A percentile compares a stretch with the other conserved stretches of the same genome.
These are phyloP conservation scores for Catajapyx aquilonaris DNA, from an alignment of 1,140 invertebrate genomes.

Conservation along the genomic window DNA sequence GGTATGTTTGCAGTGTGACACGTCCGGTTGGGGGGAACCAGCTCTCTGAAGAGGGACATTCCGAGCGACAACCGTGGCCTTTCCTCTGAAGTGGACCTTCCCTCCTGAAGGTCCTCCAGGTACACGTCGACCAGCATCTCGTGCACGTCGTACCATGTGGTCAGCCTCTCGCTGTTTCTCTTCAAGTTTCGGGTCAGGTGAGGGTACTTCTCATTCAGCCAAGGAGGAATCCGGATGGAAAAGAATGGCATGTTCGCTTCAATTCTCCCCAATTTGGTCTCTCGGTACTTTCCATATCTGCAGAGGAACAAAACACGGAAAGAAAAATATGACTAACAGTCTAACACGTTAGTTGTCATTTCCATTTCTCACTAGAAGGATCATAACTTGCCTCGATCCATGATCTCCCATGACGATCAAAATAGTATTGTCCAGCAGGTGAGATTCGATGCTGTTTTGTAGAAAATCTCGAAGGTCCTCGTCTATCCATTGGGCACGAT, in stretches of 20 bases:
- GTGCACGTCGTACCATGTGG: constrained; percentile 11
- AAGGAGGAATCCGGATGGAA: constrained; percentile 9
- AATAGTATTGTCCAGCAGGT: not conserved
- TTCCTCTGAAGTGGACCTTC: too few species aligned
- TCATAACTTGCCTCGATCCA: not conserved
- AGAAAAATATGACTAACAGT: too few species aligned
- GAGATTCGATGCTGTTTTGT: not conserved
- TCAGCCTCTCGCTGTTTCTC: constrained; percentile 8
- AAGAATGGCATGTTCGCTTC: constrained; percentile 13
- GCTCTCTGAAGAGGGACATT: too few species aligned
- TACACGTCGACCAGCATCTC: too few species aligned
- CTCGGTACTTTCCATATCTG: constrained; percentile 10
- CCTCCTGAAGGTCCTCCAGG: too few species aligned
- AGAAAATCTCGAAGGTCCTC: not conserved
- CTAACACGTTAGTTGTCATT: too few species aligned
- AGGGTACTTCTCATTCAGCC: constrained; percentile 6
- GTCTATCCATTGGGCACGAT: not conserved
- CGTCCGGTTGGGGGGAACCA: too few species aligned
- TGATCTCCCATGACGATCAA: not conserved
- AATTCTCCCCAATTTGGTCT: constrained; percentile 13
- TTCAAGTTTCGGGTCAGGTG: constrained; percentile 8
- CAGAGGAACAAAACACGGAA: too few species aligned
- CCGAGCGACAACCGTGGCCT: too few species aligned
- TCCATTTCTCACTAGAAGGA: too few species aligned
- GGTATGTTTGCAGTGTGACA: too few species aligned